Percentiles rank a stretch among this genome's conserved stretches.
Evolutionary conservation across 2,797 vertebrate species (phyloP).

Genomic region (Squalus acanthias): DNA sequence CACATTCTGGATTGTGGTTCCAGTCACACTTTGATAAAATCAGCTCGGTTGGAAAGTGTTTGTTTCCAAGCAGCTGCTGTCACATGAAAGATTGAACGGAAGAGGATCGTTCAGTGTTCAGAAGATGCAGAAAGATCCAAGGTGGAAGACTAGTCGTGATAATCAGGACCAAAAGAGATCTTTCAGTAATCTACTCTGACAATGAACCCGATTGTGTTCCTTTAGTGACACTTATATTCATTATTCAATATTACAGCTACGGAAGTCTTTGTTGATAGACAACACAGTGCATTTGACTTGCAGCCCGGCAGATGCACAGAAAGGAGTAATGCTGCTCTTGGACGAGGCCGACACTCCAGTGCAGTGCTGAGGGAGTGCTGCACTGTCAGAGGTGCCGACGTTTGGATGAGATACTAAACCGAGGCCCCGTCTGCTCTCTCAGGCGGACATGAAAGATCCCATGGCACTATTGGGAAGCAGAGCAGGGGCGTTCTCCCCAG

Average conservation of each 20-base stretch:
- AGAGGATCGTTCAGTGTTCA: neutral
- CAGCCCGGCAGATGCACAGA: neutral
- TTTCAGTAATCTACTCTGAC: neutral
- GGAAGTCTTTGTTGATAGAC: neutral
- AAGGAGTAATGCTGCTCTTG: neutral
- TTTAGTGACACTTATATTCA: neutral
- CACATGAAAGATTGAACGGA: neutral
- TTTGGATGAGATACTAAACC: neutral
- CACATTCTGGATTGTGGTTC: neutral
- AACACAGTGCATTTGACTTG: neutral
- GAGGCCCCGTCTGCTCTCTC: neutral
- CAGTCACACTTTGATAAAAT: constrained; percentile 15
- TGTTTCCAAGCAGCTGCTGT: constrained; percentile 4
- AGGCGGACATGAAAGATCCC: neutral
- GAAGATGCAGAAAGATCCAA: neutral
- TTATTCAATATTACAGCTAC: neutral
- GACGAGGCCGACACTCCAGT: too few relatives aligned
- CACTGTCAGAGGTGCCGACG: neutral
- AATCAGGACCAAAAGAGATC: neutral
- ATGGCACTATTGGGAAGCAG: neutral
- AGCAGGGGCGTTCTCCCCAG: neutral
- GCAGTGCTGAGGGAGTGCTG: neutral
- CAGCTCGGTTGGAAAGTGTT: constrained; percentile 18
- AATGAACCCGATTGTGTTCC: neutral
- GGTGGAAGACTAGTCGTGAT: neutral